Evolutionary conservation across 1,140 invertebrate genomes (phyloP), one percentile per base, ranked within the genome.

Genomic region (Pseudomyrmex pallidus): DNA sequence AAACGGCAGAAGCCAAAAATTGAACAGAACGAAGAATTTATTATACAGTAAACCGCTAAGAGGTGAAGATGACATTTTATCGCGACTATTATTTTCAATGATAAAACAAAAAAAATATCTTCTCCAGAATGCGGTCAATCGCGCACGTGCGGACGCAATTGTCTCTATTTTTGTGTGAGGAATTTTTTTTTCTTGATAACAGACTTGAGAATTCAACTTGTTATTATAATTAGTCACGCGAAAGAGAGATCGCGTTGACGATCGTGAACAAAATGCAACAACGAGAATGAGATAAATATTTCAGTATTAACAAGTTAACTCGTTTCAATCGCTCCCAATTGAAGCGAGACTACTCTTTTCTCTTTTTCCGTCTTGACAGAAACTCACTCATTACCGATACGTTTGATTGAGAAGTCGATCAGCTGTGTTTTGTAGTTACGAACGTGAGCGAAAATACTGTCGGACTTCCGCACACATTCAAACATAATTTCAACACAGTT

Each of bases 181-280:
- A 2, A 64, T 2, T 52, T 52, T 54, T 15, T 76, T 17, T 35
- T 9, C 25, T 48, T 17, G 63, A 78, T 78, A 70, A 78, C 20
- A 70, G 68, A 68, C 35, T 59, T 15, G 57, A 68, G 57, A 68
- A 78, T 48, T 57, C 7, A 46, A 8, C 12, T 78, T 25, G 3
- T 10, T 35, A 25, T 20, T 80, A 35, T 35, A 46, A 78, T 35
- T n/a, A 68, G 35, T 25, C 35, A 52, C 7, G 15, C 8, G 10
- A 78, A n/a, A 22, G 44, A 78, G 12, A 78, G 13, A 70, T 44
- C 12, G 22, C 35, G 10, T 25, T 59, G n/a, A 17, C 46, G 12
- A 59, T 48, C 20, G 44, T 78, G 20, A 80, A 61, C 48, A 44
- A 70, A 70, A 59, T 72, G 1, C 59, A 22, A 68, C 44, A 80